Evolutionary conservation across 2,797 vertebrate species (phyloP).

Genomic region (Pipistrellus nathusii): DNA sequence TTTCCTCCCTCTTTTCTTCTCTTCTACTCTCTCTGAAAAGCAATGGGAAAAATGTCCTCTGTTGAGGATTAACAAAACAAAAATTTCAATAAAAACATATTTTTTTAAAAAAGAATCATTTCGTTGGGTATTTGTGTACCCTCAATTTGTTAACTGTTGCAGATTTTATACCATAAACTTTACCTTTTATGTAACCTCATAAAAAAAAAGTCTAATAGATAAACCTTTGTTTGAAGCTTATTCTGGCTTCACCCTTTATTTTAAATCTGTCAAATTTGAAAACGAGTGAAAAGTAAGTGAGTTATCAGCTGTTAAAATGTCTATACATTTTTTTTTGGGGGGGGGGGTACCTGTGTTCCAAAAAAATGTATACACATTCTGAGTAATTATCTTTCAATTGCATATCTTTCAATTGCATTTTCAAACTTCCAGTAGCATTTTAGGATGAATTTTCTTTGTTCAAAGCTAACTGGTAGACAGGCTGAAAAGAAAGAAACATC

Average conservation of each 20-base stretch:
- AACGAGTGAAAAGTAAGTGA: neutral
- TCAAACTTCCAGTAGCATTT: neutral
- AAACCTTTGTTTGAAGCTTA: neutral
- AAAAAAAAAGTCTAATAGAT: neutral
- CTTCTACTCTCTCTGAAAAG: too few relatives aligned
- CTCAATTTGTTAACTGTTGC: neutral
- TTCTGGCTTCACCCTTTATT: neutral
- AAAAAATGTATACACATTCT: neutral
- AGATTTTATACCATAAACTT: neutral
- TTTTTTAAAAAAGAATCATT: neutral
- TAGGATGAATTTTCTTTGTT: neutral
- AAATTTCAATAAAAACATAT: too few relatives aligned
- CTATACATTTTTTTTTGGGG: neutral
- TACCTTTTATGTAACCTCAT: neutral
- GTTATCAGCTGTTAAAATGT: neutral
- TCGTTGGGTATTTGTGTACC: neutral
- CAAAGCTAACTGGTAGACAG: neutral
- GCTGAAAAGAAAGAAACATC: neutral
- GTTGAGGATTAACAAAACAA: too few relatives aligned
- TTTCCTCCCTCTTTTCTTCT: too few relatives aligned
- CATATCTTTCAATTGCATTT: neutral
- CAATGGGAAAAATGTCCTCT: too few relatives aligned
- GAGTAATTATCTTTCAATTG: neutral
- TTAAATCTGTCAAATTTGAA: neutral
- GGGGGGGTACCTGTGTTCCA: neutral